A percentile compares a stretch with the other conserved stretches of the same genome.
Evolutionary conservation across 1,140 invertebrate genomes (phyloP).

Genomic region (Drosophila paulistorum): DNA sequence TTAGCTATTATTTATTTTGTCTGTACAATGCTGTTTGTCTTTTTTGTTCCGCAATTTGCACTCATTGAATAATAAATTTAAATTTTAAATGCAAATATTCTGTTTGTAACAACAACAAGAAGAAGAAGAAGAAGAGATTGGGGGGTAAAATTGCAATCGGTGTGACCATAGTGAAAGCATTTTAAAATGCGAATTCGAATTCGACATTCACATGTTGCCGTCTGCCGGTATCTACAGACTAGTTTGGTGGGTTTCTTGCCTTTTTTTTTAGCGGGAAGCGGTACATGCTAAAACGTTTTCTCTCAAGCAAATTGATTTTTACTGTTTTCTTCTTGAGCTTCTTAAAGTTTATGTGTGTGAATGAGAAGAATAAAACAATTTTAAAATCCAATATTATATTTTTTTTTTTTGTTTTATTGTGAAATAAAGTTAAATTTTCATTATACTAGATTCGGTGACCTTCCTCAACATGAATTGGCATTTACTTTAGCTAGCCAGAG

Average conservation of each 20-base stretch:
- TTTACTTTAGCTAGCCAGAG: background rate
- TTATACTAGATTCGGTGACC: background rate
- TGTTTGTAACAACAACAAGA: constrained; percentile 32
- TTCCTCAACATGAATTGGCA: constrained; percentile 5
- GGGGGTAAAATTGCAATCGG: constrained; percentile 4
- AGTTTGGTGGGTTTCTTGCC: background rate
- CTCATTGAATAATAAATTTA: constrained; percentile 21
- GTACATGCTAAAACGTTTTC: too few species aligned
- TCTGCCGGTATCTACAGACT: background rate
- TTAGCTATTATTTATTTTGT: background rate
- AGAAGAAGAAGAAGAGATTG: constrained; percentile 16
- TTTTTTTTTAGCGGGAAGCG: too few species aligned
- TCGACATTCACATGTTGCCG: constrained; percentile 1
- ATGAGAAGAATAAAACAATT: too few species aligned
- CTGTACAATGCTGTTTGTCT: background rate
- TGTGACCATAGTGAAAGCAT: constrained; percentile 16
- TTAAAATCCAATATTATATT: background rate
- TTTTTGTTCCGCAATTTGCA: constrained; percentile 28
- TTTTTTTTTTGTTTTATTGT: background rate
- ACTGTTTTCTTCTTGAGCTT: too few species aligned
- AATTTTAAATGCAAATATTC: constrained; percentile 36
- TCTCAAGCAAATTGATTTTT: too few species aligned
- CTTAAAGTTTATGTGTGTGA: too few species aligned
- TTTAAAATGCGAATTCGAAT: background rate
- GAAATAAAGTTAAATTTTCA: background rate